These are phyloP conservation scores for Eufriesea mexicana DNA, from an alignment of 1,140 invertebrate species.

Conservation along the genomic window DNA sequence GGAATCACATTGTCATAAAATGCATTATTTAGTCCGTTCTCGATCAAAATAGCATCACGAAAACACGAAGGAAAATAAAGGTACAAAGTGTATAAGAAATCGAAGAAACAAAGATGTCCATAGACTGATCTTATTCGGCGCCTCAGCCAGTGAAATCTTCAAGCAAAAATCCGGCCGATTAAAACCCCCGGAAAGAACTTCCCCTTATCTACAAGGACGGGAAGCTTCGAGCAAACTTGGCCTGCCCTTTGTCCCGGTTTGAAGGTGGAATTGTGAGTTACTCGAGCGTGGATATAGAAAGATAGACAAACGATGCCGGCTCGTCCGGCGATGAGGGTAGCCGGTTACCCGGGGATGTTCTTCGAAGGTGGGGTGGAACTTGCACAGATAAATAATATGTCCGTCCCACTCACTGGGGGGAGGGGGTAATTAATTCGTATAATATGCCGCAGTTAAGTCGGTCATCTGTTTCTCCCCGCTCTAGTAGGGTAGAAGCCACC, in stretches of 20 bases:
- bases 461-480: constrained; percentile 74
- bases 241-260: constrained; percentile 49
- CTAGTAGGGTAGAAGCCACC: constrained; percentile 19
- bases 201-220: constrained; percentile 41
- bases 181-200: constrained; percentile 43
- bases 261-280: constrained; percentile 63
- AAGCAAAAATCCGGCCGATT: constrained; percentile 43
- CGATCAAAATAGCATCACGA: too few relatives aligned
- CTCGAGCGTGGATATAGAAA: constrained; percentile 72
- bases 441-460: constrained; percentile 82
- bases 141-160: constrained; percentile 1
- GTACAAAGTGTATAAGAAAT: neutral
- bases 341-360: constrained; percentile 61
- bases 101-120: neutral
- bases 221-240: constrained; percentile 42
- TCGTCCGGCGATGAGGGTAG: constrained; percentile 70
- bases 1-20: too few relatives aligned
- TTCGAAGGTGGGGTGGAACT: constrained; percentile 35
- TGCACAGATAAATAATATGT: constrained; percentile 79
- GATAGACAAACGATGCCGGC: constrained; percentile 75
- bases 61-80: neutral
- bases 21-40: too few relatives aligned
- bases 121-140: constrained; percentile 1
- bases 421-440: constrained; percentile 81
- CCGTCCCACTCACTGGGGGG: constrained; percentile 73